Conservation (phyloP, 2,113 vertebrate species). For the Sclerurus mexicanus region DNA sequence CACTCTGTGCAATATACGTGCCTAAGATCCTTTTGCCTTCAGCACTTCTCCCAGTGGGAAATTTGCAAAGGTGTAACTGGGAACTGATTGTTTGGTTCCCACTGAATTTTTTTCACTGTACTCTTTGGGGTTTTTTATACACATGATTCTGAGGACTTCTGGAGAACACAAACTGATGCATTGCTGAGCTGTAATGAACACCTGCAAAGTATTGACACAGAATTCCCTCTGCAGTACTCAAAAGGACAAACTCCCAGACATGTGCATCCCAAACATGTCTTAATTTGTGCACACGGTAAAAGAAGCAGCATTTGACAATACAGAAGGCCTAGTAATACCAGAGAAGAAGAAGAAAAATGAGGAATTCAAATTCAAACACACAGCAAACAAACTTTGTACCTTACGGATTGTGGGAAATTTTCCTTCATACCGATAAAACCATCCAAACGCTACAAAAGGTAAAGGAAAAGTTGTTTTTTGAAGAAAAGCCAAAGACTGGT, state of each 20-base stretch:
- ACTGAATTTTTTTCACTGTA: background rate
- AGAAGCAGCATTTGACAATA: background rate
- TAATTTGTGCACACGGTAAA: background rate
- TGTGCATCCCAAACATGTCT: background rate
- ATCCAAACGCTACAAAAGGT: conserved; percentile 88
- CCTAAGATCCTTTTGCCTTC: background rate
- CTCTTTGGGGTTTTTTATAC: background rate
- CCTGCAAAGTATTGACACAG: background rate
- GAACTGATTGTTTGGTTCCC: background rate
- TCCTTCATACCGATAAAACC: conserved; percentile 98
- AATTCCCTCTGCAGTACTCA: background rate
- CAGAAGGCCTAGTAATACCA: background rate
- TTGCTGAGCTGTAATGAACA: background rate
- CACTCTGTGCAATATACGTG: background rate
- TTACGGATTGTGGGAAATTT: conserved; percentile 93
- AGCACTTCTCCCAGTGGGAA: background rate
- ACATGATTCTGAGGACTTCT: background rate
- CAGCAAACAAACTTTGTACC: conserved; percentile 79
- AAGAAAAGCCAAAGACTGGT: background rate
- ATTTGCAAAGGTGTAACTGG: background rate
- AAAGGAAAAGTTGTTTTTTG: conserved; percentile 11
- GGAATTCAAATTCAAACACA: conserved; percentile 28
- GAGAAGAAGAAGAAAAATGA: background rate
- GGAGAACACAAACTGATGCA: background rate
- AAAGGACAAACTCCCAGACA: background rate